phyloP scores from a whole-genome alignment of 2,888 invertebrate genomes.

The Rutpela maculata region DNA sequence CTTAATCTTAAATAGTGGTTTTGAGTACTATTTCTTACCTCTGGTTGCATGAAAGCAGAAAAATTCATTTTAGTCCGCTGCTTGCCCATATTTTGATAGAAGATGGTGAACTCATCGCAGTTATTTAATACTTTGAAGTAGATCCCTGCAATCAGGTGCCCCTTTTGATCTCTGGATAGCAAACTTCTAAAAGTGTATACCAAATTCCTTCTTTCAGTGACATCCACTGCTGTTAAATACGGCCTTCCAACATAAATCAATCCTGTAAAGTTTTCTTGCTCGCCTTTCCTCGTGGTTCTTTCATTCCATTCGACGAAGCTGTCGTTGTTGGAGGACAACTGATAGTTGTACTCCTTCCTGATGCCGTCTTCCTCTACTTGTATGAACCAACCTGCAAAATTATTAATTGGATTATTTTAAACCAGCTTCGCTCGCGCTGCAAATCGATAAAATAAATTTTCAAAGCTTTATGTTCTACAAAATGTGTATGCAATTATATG shows the following conservation, averaged over 20 bases:
- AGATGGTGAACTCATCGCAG: constrained; percentile 83
- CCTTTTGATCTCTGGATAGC: constrained; percentile 88
- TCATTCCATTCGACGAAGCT: constrained; percentile 92
- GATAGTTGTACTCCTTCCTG: constrained; percentile 90
- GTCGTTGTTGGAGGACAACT: constrained; percentile 80
- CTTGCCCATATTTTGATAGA: constrained; percentile 84
- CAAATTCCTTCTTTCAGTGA: constrained; percentile 92
- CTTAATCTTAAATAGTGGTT: neutral
- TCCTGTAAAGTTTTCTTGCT: constrained; percentile 77
- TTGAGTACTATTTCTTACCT: constrained; percentile 52
- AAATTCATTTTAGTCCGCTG: constrained; percentile 86
- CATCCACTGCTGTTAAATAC: constrained; percentile 87
- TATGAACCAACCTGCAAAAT: constrained; percentile 84
- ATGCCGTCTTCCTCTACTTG: constrained; percentile 86
- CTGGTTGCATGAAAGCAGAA: constrained; percentile 76
- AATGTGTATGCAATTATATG: too few relatives aligned
- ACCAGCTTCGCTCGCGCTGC: too few relatives aligned
- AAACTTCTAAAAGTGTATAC: constrained; percentile 90
- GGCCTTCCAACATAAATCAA: constrained; percentile 88
- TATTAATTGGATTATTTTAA: neutral
- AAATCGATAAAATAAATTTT: too few relatives aligned
- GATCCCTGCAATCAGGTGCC: constrained; percentile 88
- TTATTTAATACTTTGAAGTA: constrained; percentile 85
- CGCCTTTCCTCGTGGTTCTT: constrained; percentile 82
- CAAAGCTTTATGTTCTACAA: too few relatives aligned